Conservation (phyloP, 2,797 vertebrate species). For the Carapus acus region DNA sequence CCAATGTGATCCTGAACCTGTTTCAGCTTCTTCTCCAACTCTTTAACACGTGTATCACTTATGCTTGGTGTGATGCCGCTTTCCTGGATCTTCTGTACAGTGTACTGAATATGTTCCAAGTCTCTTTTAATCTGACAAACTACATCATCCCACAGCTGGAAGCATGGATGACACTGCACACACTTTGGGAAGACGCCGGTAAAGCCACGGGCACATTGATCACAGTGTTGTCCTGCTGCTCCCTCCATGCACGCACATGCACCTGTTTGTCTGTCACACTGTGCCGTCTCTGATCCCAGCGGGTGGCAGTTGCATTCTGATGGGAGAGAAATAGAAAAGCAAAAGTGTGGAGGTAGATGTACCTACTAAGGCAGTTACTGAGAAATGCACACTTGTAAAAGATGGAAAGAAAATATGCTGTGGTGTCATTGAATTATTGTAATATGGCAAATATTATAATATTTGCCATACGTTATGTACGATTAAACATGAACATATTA, state of each 20-base stretch:
- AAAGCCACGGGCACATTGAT: slow-evolving; percentile 77
- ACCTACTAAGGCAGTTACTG: too few relatives aligned
- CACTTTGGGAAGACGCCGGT: slow-evolving; percentile 77
- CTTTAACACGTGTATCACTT: slow-evolving; percentile 57
- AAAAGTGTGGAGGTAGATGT: too few relatives aligned
- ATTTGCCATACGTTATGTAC: too few relatives aligned
- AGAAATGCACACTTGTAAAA: too few relatives aligned
- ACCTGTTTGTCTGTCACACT: slow-evolving; percentile 75
- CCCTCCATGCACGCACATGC: slow-evolving; percentile 73
- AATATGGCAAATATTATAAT: too few relatives aligned
- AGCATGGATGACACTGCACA: slow-evolving; percentile 78
- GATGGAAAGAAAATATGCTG: too few relatives aligned
- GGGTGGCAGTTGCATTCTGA: slow-evolving; percentile 80
- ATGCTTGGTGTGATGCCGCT: slow-evolving; percentile 47
- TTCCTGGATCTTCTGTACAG: slow-evolving; percentile 59
- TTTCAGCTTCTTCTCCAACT: slow-evolving; percentile 70
- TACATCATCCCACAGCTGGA: slow-evolving; percentile 74
- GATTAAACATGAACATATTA: too few relatives aligned
- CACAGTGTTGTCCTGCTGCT: slow-evolving; percentile 68
- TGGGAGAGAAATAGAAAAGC: slow-evolving; percentile 2
- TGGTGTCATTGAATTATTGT: too few relatives aligned
- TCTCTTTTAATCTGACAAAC: slow-evolving; percentile 64
- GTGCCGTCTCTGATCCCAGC: slow-evolving; percentile 67
- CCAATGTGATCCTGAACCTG: slow-evolving; percentile 64
- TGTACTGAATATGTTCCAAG: slow-evolving; percentile 61